Evolutionary conservation across 2,797 vertebrate genomes (phyloP), one percentile per base, ranked within the genome.

Genomic region (Myripristis jacobus): DNA sequence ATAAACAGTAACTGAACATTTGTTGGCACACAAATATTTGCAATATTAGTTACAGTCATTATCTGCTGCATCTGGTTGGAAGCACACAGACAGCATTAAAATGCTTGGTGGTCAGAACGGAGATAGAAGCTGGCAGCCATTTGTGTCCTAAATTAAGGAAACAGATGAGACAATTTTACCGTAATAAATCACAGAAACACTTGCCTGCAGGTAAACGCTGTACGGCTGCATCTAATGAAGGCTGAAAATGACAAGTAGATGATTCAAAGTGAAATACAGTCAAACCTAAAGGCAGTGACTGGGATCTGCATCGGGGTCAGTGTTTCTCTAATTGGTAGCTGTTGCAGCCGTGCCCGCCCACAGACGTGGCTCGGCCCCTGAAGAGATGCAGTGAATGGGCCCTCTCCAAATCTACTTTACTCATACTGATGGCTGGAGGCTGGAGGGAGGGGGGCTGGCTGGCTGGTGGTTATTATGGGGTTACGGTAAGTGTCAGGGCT

Each of bases 161-260:
- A 29, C 27, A 29, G 27, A 29, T 29, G 44, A 63, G 41, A 65
- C 8, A 25, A 51, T 48, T 51, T 57, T 54, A 71, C 52, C 21
- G 3, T 53, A 70, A 67, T 60, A 66, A 80, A 34, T 25, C 18
- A 31, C 29, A 56, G 36, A 66, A 25, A 54, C n/a, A 4, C 27
- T 3, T 34, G 47, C 36, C 48, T 25, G 31, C 3, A 55, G 56
- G 43, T 71, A 63, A 53, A 59, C 34, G 5, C 68, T 25, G 29
- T 34, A 27, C 21, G 65, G 36, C 18, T 73, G 54, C 38, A 53
- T 31, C 66, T 66, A 27, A 54, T 38, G 22, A 31, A 54, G 58
- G 70, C 31, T 38, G 36, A 65, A 69, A 52, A 67, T 63, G 73
- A 46, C 77, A 72, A 53, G 25, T 65, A n/a, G 41, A 29, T 31